A percentile compares a stretch with the other conserved stretches of the same genome.
These are phyloP conservation scores for Epinotia brunnichana DNA, from an alignment of 2,888 invertebrate species.

Conservation along the genomic window DNA sequence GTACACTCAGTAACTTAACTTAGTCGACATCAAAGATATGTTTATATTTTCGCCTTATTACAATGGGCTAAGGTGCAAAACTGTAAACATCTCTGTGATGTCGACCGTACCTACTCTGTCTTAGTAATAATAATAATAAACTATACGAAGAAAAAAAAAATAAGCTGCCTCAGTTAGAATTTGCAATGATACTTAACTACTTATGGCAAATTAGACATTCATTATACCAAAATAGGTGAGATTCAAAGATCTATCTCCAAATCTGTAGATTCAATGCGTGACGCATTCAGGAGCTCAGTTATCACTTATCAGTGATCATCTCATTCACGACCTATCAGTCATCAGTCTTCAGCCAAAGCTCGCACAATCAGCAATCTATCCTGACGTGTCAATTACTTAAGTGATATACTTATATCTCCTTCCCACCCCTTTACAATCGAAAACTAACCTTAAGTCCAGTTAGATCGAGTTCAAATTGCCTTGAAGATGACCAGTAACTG, in stretches of 20 bases:
- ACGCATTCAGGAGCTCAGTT: not conserved
- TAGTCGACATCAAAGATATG: no score
- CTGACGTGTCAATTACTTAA: slow-evolving; percentile 41
- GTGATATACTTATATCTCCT: slow-evolving; percentile 4
- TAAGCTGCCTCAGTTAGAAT: no score
- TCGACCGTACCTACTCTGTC: no score
- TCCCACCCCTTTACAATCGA: not conserved
- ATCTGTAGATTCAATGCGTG: not conserved
- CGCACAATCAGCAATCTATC: not conserved
- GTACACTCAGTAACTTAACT: no score
- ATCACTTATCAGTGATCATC: not conserved
- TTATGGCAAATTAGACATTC: no score
- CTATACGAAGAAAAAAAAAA: no score
- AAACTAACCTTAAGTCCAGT: not conserved
- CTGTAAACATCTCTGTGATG: no score
- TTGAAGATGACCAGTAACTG: not conserved
- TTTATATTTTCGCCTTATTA: no score
- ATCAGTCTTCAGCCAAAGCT: not conserved
- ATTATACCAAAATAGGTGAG: no score
- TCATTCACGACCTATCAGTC: slow-evolving; percentile 16
- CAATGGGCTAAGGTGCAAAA: no score
- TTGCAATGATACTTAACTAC: no score
- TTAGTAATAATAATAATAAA: no score
- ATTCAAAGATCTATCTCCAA: not conserved
- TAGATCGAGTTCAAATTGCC: not conserved